Evolutionary conservation across 2,797 vertebrate species (phyloP), one percentile per base, ranked within the genome.

Genomic region (Phrynocephalus guinanensis): DNA sequence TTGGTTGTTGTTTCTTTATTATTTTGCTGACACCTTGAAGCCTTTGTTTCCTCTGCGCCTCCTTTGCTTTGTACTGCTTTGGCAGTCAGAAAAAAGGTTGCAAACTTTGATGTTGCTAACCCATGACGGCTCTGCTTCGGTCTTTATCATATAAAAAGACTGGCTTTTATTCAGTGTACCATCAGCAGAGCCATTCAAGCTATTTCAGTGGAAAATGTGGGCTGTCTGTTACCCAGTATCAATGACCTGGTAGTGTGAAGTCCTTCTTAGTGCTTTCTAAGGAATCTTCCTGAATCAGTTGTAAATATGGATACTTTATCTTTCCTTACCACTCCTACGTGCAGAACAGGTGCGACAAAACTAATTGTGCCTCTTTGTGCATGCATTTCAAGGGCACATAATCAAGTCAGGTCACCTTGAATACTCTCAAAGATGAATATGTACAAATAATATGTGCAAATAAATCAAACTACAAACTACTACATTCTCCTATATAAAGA

Each of bases 11-110:
- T 84, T 83, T 5, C 6, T 68, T 88, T 90, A 88, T 86, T 80
- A 20, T 88, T 92, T 87, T 90, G 86, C 89, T 90, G 89, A 93
- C 71, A 87, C 33, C 50, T 82, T 79, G 70, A 90, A 87, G 83
- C 70, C 87, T 92, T 91, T 91, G 50, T 89, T 91, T 91, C 90
- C 80, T 83, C 82, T 84, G 70, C 76, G 88, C 77, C 79, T 90
- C 50, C 77, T 93, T 22, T 13, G 3, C 71, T 91, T 86, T 84
- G 77, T 91, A 1, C 83, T 63, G 75, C 13, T 75, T 84, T 87
- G 91, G 48, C 0, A 18, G 80, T 87, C 70, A 79, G 50, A 82
- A 87, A 81, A 84, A 84, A n/a, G 76, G 26, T 63, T 63, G 86
- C 6, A n/a, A 76, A 10, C 60, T 91, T 85, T 48, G 38, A 89